Evolutionary conservation across 2,888 invertebrate genomes (phyloP).

Genomic region (Ernsta delagoae): DNA sequence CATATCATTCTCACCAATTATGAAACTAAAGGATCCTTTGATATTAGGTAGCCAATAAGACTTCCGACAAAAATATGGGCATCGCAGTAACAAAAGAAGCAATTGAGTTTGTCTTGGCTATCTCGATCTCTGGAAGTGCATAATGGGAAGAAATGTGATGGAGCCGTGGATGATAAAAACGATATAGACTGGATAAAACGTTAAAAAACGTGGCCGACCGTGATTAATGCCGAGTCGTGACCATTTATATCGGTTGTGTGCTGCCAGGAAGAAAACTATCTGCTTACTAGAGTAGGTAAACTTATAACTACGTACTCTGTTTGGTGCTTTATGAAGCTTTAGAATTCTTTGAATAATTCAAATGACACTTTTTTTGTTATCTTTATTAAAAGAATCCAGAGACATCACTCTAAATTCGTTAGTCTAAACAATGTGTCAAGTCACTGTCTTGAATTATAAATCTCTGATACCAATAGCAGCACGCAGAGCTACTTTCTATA

Average conservation of each 20-base stretch:
- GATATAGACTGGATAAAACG: conserved; percentile 32
- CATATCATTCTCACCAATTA: neutral
- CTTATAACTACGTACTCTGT: neutral
- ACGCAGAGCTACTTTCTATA: neutral
- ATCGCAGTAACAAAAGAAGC: conserved; percentile 34
- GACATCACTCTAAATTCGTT: neutral
- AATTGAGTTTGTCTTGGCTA: conserved; percentile 29
- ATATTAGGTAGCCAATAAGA: neutral
- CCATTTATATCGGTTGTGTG: conserved; percentile 44
- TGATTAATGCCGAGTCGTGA: conserved; percentile 48
- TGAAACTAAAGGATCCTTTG: neutral
- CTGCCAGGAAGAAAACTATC: neutral
- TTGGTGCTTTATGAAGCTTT: too few species aligned
- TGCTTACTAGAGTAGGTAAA: neutral
- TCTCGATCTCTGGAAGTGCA: conserved; percentile 25
- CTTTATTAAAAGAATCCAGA: too few species aligned
- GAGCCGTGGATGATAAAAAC: conserved; percentile 32
- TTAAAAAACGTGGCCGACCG: conserved; percentile 42
- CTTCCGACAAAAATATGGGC: conserved; percentile 19
- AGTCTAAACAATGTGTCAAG: neutral
- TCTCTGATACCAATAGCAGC: neutral
- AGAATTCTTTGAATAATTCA: too few species aligned
- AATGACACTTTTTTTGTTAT: too few species aligned
- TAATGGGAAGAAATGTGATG: conserved; percentile 36
- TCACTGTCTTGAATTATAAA: neutral